Evolutionary conservation across 2,888 invertebrate genomes (phyloP).

Genomic region (Stratiomys singularior): DNA sequence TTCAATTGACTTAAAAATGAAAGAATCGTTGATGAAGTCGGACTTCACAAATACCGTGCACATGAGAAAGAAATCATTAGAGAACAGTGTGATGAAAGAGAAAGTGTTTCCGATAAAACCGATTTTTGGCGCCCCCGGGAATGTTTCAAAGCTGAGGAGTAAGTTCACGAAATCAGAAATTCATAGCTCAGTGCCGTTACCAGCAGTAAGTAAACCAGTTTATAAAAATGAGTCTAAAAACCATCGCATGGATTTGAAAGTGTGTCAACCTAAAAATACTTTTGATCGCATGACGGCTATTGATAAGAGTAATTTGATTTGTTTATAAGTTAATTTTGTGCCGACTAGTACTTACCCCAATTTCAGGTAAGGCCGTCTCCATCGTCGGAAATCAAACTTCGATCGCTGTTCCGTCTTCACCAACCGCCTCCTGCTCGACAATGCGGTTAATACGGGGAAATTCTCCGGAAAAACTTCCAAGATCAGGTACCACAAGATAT

Average conservation of each 20-base stretch:
- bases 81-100: constrained; percentile 61
- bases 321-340: background rate
- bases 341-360: background rate
- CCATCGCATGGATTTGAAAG: constrained; percentile 40
- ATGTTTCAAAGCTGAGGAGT: constrained; percentile 63
- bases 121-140: constrained; percentile 59
- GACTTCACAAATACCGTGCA: constrained; percentile 65
- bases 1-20: constrained; percentile 46
- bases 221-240: constrained; percentile 45
- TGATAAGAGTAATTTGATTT: constrained; percentile 55
- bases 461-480: background rate
- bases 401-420: constrained; percentile 19
- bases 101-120: constrained; percentile 57
- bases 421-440: constrained; percentile 26
- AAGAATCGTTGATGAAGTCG: constrained; percentile 62
- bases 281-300: constrained; percentile 57
- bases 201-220: constrained; percentile 54
- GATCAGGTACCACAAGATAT: background rate
- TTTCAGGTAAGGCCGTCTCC: constrained; percentile 15
- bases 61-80: constrained; percentile 65
- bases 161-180: constrained; percentile 56
- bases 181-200: constrained; percentile 33
- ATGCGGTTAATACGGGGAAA: constrained; percentile 20
- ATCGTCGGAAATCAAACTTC: background rate
- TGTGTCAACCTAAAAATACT: constrained; percentile 54